Evolutionary conservation across 1,140 invertebrate genomes (phyloP), one percentile per base, ranked within the genome.

Genomic region (Atta colombica): DNA sequence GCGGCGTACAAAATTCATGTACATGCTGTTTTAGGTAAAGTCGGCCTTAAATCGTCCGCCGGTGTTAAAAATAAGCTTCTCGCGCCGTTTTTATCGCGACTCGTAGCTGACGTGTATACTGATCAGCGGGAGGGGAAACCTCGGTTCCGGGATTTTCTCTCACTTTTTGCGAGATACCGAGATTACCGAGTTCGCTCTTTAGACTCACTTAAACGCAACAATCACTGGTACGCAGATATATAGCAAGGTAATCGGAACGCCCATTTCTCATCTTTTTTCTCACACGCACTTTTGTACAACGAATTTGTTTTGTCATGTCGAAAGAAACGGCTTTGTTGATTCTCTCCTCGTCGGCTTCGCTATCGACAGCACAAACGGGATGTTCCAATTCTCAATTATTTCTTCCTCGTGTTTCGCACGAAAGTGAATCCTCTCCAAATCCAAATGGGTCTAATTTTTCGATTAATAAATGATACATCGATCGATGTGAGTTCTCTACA

Each of bases 401-500:
- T n/a, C 28, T 14, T 53, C 28, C 63, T 18, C 61, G 12, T n/a
- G 63, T 66, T 66, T 66, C 45, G 61, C 63, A 53, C 8, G 35
- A n/a, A 39, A 55, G 5, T 51, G 49, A 80, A 51, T 31, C n/a
- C 14, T 66, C 3, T 35, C 8, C 66, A 25, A 51, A 68, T 39
- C 12, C 63, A 49, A 35, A 18, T 31, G 77, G 6, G 39, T 72
- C n/a, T 89, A 51, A 14, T 85, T 81, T 55, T 77, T 78, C 87
- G 84, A 87, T 88, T 86, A 78, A 88, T 87, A 87, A 87, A 74
- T 71, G 39, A 65, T 86, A 78, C 53, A 55, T 58, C 14, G 12
- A 18, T 6, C 21, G 14, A 1, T 12, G 10, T 21, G 49, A 16
- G 49, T 28, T 18, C 14, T n/a, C 21, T 25, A 61, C n/a, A 77